Evolutionary conservation across 2,797 vertebrate genomes (phyloP).

Genomic region (Pseudocheirus occidentalis): DNA sequence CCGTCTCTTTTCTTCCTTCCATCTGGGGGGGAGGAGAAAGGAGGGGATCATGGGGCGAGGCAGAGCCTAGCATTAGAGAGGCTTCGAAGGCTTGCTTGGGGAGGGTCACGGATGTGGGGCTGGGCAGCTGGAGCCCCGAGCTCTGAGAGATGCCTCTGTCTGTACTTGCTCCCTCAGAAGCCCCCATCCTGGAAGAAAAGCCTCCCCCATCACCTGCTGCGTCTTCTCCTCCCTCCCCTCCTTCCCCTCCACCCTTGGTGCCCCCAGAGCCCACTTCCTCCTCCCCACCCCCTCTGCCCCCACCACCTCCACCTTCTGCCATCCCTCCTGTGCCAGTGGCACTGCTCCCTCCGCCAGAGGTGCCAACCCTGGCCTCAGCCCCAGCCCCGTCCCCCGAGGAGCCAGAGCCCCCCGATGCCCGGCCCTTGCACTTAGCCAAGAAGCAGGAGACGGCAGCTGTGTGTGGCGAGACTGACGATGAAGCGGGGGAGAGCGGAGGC

Average conservation of each 20-base stretch:
- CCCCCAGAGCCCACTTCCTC: conserved; percentile 39
- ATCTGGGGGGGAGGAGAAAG: background rate
- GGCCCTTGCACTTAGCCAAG: conserved; percentile 93
- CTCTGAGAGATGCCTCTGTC: background rate
- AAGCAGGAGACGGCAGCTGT: conserved; percentile 93
- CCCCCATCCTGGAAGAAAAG: conserved; percentile 76
- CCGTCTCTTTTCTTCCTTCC: background rate
- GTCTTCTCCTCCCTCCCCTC: conserved; percentile 33
- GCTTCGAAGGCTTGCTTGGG: background rate
- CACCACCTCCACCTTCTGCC: background rate
- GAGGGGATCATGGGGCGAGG: background rate
- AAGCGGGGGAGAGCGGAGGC: conserved; percentile 93
- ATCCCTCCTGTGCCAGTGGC: conserved; percentile 48
- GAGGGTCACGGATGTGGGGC: fast-evolving
- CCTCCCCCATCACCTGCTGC: conserved; percentile 69
- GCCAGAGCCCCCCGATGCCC: conserved; percentile 88
- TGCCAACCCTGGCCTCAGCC: conserved; percentile 71
- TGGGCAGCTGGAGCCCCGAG: fast-evolving
- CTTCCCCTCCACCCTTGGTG: conserved; percentile 47
- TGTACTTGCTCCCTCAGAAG: conserved; percentile 50
- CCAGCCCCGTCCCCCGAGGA: conserved; percentile 85
- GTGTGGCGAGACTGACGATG: conserved; percentile 90
- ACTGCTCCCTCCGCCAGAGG: conserved; percentile 73
- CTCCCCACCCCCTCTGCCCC: background rate
- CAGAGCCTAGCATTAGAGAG: background rate